Percentiles rank a stretch among this genome's conserved stretches.
Conservation (phyloP, 2,113 vertebrate genomes). For the Eidolon helvum region DNA sequence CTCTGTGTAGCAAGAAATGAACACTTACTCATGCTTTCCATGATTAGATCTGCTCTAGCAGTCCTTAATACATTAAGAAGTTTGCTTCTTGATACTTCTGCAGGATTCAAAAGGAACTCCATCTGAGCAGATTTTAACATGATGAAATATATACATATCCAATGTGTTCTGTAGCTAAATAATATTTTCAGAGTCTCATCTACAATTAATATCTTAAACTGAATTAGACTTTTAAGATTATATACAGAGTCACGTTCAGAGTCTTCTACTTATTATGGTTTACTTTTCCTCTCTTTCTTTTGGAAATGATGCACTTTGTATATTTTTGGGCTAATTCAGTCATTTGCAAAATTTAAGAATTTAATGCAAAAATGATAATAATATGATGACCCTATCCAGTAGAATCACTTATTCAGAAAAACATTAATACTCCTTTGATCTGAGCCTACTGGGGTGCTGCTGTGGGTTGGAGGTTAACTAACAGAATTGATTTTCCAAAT, state of each 20-base stretch:
- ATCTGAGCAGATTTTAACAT: background rate
- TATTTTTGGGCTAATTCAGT: background rate
- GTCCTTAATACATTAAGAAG: background rate
- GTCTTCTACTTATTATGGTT: background rate
- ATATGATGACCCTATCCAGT: background rate
- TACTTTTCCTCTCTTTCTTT: background rate
- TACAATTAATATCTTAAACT: background rate
- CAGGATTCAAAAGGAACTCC: background rate
- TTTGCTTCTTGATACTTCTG: background rate
- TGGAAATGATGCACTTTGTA: background rate
- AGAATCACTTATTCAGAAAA: slow-evolving; percentile 42
- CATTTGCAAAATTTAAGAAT: slow-evolving; percentile 14
- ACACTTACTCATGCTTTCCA: background rate
- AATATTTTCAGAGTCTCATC: background rate
- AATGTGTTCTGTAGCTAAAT: background rate
- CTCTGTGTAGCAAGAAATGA: background rate
- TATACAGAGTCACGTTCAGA: background rate
- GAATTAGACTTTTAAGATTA: slow-evolving; percentile 11
- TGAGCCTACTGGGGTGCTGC: background rate
- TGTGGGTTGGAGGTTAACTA: slow-evolving; percentile 42
- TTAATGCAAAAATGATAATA: background rate
- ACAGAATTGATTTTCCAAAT: slow-evolving; percentile 57
- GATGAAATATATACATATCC: background rate
- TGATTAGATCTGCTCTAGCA: background rate
- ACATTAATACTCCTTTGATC: slow-evolving; percentile 43